Base-by-base conservation (phyloP, 1,140 invertebrate species). In the Ceratina calcarata region DNA sequence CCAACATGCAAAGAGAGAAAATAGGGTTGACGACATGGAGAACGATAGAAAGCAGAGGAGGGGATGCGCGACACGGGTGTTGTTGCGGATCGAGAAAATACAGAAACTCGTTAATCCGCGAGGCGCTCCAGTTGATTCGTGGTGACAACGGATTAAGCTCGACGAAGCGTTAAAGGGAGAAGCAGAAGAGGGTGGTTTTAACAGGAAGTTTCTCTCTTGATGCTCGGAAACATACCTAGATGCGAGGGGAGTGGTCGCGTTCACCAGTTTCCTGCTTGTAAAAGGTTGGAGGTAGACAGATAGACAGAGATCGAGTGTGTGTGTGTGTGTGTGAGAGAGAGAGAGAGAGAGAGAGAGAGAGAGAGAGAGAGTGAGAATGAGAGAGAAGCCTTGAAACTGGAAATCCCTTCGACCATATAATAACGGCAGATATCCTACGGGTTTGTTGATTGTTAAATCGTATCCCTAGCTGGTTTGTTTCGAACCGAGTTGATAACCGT, bases 1-100 rank as follows among this genome's bases (percentile, higher is more conserved):
- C 65, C 64, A 57, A 15, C n/a, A 64, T 20, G 49, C 24, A 20
- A 37, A 64, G 66, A 69, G 20, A 49, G 64, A n/a, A 49, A 57
- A 53, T 18, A n/a, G 16, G n/a, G 37, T 22, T 7, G 51, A 18
- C 18, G 62, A 71, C 1, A 1, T 0, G 55, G 0, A 15, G 24
- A 58, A 10, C 4, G 15, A 66, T 27, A 45, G 27, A 27, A 22
- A 37, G 60, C 18, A 20, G 3, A 22, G n/a, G 27, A 10, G 12
- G 3, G 62, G 27, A 18, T 18, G 62, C 16, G 6, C 51, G 51
- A 60, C 57, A 22, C 49, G 15, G 55, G 55, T 64, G 62, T 57
- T n/a, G n/a, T n/a, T 68, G 45, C 32, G 58, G 55, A 70, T 62
- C 64, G 55, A 68, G 67, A 60, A 72, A 77, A 81, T 81, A 70